phyloP scores from a whole-genome alignment of 1,140 invertebrate species.

The Anastrepha obliqua region DNA sequence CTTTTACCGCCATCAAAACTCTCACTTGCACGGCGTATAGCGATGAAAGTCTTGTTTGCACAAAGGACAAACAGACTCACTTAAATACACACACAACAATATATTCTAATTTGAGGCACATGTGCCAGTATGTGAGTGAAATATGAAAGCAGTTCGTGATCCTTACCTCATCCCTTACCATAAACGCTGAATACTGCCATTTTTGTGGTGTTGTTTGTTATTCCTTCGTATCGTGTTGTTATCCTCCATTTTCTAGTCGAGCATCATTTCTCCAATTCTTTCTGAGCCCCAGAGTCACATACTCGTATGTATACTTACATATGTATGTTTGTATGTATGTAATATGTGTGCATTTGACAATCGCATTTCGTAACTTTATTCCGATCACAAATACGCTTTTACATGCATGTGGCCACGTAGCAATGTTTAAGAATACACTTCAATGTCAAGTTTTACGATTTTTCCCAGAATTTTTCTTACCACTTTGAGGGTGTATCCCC shows the following conservation, averaged over 20 bases:
- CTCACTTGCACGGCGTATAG: background rate
- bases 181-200: background rate
- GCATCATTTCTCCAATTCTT: background rate
- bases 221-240: background rate
- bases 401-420: background rate
- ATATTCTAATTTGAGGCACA: conserved; percentile 13
- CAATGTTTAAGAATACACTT: background rate
- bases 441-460: conserved; percentile 1
- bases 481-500: too few relatives aligned
- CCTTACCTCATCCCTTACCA: background rate
- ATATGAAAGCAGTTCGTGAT: conserved; percentile 26
- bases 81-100: background rate
- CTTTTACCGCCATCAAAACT: background rate
- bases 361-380: conserved; percentile 30
- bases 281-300: background rate
- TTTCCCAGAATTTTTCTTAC: background rate
- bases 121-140: conserved; percentile 43
- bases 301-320: background rate
- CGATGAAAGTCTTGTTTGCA: conserved; percentile 21
- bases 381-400: background rate
- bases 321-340: background rate
- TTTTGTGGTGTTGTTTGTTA: background rate
- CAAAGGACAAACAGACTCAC: background rate
- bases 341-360: conserved; percentile 7
- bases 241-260: conserved; percentile 12